phyloP scores from a whole-genome alignment of 1,140 invertebrate species.

The Eupeodes corollae region DNA sequence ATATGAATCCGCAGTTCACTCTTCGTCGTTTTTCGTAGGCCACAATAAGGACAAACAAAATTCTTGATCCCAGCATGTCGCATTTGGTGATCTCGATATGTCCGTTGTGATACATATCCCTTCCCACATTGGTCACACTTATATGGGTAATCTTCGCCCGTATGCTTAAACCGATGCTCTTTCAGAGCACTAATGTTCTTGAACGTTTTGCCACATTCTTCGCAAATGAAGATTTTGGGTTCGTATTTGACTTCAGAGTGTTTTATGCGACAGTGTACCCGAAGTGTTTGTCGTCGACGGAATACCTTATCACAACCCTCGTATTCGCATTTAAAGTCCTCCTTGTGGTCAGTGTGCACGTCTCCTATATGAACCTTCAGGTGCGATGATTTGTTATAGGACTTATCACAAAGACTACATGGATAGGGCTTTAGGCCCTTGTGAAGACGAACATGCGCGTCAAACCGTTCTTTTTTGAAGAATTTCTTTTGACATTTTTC shows the following conservation, averaged over 20 bases:
- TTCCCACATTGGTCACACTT: conserved; percentile 8
- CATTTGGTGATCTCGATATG: conserved; percentile 5
- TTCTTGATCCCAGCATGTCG: conserved; percentile 11
- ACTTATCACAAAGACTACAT: conserved; percentile 7
- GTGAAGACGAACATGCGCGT: conserved; percentile 16
- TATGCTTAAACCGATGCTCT: background rate
- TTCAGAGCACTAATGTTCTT: too few relatives aligned
- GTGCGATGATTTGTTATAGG: too few relatives aligned
- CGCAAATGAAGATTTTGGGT: too few relatives aligned
- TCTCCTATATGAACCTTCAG: too few relatives aligned
- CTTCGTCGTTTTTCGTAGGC: conserved; percentile 5
- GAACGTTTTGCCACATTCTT: too few relatives aligned
- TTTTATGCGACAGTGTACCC: too few relatives aligned
- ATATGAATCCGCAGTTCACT: conserved; percentile 8
- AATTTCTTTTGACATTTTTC: conserved; percentile 15
- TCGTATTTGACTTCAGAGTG: too few relatives aligned
- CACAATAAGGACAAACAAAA: conserved; percentile 6
- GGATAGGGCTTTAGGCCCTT: conserved; percentile 21
- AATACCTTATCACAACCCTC: conserved; percentile 7
- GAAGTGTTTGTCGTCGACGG: conserved; percentile 9
- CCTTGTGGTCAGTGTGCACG: too few relatives aligned
- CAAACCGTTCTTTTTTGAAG: conserved; percentile 9
- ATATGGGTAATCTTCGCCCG: background rate
- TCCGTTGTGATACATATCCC: background rate
- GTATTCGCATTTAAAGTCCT: background rate